Conservation (phyloP, 2,113 vertebrate species). For the Poeciliopsis prolifica region DNA sequence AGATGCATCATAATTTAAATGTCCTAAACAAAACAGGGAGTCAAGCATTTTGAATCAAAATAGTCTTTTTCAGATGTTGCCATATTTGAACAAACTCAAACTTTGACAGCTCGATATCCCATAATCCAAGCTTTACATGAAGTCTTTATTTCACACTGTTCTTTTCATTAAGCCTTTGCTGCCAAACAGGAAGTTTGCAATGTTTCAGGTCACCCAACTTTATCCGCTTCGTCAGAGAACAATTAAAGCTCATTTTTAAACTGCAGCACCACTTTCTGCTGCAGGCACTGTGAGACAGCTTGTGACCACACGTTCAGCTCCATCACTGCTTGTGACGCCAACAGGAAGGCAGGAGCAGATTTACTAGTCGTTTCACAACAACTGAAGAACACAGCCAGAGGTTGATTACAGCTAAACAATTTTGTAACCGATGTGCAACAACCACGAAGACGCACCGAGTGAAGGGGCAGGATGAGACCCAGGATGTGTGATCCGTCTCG, state of each 20-base stretch:
- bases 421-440: not conserved
- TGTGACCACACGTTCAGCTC: not conserved
- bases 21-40: too few relatives aligned
- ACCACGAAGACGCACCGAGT: too few relatives aligned
- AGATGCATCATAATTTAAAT: too few relatives aligned
- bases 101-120: not conserved
- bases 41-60: too few relatives aligned
- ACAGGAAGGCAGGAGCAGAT: not conserved
- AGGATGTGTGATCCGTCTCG: too few relatives aligned
- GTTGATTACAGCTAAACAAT: not conserved
- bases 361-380: slow-evolving; percentile 12
- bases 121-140: not conserved
- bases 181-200: not conserved
- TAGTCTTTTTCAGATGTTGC: too few relatives aligned
- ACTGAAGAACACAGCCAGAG: not conserved
- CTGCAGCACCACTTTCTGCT: too few relatives aligned
- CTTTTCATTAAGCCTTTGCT: not conserved
- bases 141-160: not conserved
- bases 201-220: not conserved
- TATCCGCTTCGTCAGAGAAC: too few relatives aligned
- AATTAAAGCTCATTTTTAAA: too few relatives aligned
- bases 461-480: not conserved
- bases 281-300: too few relatives aligned
- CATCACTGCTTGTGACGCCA: not conserved
- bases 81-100: not conserved